These are phyloP conservation scores for Zingel zingel DNA, from an alignment of 2,113 vertebrate species.

Conservation along the genomic window DNA sequence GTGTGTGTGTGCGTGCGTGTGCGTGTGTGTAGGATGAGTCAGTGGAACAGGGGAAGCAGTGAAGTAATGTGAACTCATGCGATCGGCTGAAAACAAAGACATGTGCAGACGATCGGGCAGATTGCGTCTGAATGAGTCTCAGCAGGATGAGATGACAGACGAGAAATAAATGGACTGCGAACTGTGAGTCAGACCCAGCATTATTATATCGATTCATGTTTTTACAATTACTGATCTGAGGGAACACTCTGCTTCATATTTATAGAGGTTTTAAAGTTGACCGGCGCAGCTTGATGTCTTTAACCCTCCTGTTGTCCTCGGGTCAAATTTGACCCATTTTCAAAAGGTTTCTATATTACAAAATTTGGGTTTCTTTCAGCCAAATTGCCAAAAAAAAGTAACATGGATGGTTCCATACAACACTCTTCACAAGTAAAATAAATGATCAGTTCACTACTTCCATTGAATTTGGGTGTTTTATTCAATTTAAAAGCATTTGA, in stretches of 20 bases:
- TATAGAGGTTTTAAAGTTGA: background rate
- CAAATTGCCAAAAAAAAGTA: too few species aligned
- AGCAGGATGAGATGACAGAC: background rate
- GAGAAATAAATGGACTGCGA: background rate
- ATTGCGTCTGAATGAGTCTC: background rate
- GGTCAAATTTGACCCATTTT: too few species aligned
- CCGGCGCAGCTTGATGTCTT: background rate
- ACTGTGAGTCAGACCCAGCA: background rate
- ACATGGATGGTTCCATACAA: too few species aligned
- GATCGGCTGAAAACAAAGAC: background rate
- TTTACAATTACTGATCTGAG: background rate
- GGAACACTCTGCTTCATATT: background rate
- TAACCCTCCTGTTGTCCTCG: too few species aligned
- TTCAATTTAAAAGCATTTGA: too few species aligned
- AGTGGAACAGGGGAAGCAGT: slow-evolving; percentile 4
- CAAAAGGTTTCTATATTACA: too few species aligned
- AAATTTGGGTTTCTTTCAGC: too few species aligned
- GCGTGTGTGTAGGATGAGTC: background rate
- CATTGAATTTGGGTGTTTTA: too few species aligned
- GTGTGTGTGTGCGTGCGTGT: background rate
- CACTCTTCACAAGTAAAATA: too few species aligned
- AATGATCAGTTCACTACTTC: too few species aligned
- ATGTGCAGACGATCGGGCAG: background rate
- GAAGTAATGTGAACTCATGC: slow-evolving; percentile 13
- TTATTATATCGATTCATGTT: background rate